These are phyloP conservation scores for Xestobium rufovillosum DNA, from an alignment of 2,888 invertebrate species.

Conservation along the genomic window DNA sequence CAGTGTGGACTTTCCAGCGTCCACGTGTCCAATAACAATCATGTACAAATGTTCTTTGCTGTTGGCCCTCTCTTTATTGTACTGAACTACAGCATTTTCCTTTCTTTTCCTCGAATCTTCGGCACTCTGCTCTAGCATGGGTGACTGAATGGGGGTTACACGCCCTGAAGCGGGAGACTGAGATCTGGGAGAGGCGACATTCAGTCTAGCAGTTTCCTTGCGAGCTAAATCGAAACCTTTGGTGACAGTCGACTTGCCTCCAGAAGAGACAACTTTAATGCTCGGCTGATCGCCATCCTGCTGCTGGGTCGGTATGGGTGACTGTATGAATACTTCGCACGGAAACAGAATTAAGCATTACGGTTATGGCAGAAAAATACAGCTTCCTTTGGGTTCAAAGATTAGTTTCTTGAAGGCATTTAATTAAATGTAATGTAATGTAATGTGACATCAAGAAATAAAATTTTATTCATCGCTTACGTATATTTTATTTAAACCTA, in stretches of 20 bases:
- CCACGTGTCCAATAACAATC: conserved; percentile 94
- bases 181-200: conserved; percentile 55
- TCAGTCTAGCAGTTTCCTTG: conserved; percentile 30
- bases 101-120: conserved; percentile 45
- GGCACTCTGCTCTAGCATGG: conserved; percentile 20
- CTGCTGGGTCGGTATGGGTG: conserved; percentile 3
- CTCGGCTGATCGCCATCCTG: conserved; percentile 20
- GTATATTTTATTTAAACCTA: no score
- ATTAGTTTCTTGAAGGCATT: no score
- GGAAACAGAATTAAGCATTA: no score
- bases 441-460: no score
- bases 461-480: no score
- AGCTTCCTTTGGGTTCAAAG: no score
- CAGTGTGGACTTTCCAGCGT: conserved; percentile 94
- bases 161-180: conserved; percentile 63
- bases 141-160: conserved; percentile 41
- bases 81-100: conserved; percentile 55
- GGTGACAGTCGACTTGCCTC: conserved; percentile 46
- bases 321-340: conserved; percentile 1
- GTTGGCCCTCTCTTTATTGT: conserved; percentile 65
- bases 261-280: conserved; percentile 39
- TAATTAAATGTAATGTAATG: no score
- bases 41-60: conserved; percentile 83
- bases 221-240: conserved; percentile 53
- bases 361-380: no score